phyloP scores from a whole-genome alignment of 2,113 vertebrate species.

The Petroica traversi region DNA sequence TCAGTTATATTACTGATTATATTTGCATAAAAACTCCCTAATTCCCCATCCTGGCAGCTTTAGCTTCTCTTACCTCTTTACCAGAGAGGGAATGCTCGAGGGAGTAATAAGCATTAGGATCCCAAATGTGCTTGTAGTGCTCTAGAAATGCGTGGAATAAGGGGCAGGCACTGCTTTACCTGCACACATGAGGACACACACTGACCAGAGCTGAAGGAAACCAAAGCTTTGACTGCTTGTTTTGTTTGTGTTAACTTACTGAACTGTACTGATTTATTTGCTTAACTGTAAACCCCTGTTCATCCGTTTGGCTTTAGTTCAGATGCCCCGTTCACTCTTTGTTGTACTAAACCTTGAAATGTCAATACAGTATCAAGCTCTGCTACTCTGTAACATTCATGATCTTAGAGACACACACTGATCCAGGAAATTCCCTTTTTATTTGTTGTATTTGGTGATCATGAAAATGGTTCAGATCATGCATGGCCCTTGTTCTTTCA shows the following conservation, averaged over 20 bases:
- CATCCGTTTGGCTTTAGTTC: background rate
- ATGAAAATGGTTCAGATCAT: background rate
- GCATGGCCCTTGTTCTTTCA: background rate
- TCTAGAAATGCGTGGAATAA: accelerated
- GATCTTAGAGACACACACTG: background rate
- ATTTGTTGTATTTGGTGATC: background rate
- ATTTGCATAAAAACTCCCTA: background rate
- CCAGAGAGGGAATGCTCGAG: background rate
- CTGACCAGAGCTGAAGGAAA: background rate
- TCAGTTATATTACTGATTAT: background rate
- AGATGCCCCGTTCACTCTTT: background rate
- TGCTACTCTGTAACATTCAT: background rate
- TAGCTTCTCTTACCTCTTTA: background rate
- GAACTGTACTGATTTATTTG: background rate
- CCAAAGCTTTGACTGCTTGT: background rate
- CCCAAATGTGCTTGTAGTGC: background rate
- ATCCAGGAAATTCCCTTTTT: background rate
- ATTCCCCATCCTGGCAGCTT: background rate
- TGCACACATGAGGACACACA: accelerated
- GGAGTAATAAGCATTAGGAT: background rate
- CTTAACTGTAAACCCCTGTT: background rate
- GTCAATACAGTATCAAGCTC: background rate
- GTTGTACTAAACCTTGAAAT: background rate
- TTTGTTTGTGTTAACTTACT: background rate
- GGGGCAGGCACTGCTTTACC: background rate